Conservation (phyloP, 2,888 invertebrate genomes). For the Notodonta ziczac region DNA sequence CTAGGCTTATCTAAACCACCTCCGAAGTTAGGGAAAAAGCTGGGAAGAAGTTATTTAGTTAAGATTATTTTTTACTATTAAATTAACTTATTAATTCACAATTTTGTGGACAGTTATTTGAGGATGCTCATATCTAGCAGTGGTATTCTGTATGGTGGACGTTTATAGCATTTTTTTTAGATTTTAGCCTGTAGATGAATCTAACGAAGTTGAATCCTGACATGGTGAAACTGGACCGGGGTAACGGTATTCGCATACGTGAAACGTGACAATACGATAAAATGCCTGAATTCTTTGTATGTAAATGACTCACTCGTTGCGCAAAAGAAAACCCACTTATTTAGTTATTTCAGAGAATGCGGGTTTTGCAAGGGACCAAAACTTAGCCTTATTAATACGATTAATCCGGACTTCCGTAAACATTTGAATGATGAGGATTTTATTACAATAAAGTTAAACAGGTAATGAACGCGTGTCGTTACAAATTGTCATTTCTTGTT, state of each 20-base stretch:
- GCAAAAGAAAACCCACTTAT: not conserved
- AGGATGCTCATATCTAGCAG: too few species aligned
- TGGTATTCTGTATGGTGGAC: too few species aligned
- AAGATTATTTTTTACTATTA: too few species aligned
- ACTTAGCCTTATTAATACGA: not conserved
- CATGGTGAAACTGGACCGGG: not conserved
- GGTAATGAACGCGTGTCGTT: too few species aligned
- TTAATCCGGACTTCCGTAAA: not conserved
- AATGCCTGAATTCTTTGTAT: not conserved
- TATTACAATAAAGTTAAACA: too few species aligned
- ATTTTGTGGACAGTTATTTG: too few species aligned
- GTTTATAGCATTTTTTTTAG: too few species aligned
- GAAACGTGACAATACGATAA: not conserved
- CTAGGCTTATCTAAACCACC: too few species aligned
- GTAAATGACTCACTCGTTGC: not conserved
- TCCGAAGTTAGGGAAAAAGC: too few species aligned
- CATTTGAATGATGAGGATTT: not conserved
- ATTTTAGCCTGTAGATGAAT: not conserved
- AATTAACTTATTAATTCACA: too few species aligned
- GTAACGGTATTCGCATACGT: not conserved
- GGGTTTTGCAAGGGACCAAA: not conserved
- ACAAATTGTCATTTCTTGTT: too few species aligned
- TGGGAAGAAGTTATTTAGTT: too few species aligned
- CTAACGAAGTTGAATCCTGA: not conserved
- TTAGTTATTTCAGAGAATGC: not conserved